These are phyloP conservation scores for Collichthys lucidus DNA, from an alignment of 2,113 vertebrate species.

Conservation along the genomic window DNA sequence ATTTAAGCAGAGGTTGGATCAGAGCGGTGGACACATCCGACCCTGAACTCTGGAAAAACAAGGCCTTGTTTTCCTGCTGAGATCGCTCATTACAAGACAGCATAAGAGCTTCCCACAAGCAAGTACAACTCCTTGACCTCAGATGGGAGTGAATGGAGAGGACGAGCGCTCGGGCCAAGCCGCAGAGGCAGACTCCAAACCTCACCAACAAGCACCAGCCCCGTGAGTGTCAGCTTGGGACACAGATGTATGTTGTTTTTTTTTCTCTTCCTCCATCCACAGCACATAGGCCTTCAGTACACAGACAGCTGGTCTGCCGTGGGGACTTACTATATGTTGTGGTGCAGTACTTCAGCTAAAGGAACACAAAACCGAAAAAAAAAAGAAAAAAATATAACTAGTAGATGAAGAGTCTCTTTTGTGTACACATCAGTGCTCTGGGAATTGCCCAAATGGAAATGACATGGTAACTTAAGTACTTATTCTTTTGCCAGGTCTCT, in stretches of 20 bases:
- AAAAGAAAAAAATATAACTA: constrained; percentile 5
- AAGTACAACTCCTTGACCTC: constrained; percentile 77
- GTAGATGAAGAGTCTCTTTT: constrained; percentile 8
- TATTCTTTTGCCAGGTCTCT: background rate
- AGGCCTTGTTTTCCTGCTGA: constrained; percentile 71
- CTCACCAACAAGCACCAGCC: constrained; percentile 71
- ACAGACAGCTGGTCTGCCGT: constrained; percentile 40
- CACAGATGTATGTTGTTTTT: constrained; percentile 54
- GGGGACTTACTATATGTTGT: background rate
- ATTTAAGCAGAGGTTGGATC: constrained; percentile 24
- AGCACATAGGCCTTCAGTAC: constrained; percentile 1
- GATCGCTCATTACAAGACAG: constrained; percentile 65
- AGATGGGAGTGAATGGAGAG: constrained; percentile 69
- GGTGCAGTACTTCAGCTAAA: background rate
- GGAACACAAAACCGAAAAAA: background rate
- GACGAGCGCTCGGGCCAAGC: constrained; percentile 73
- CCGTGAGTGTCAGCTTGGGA: constrained; percentile 66
- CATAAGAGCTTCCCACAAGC: constrained; percentile 73
- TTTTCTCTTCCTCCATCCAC: constrained; percentile 14
- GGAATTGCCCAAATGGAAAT: constrained; percentile 1
- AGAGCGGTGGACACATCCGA: constrained; percentile 37
- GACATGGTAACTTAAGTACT: background rate
- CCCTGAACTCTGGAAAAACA: constrained; percentile 71
- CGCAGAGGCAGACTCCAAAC: constrained; percentile 71
- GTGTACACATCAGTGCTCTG: background rate